Evolutionary conservation across 2,888 invertebrate genomes (phyloP), one percentile per base, ranked within the genome.

Genomic region (Monopis laevigella): DNA sequence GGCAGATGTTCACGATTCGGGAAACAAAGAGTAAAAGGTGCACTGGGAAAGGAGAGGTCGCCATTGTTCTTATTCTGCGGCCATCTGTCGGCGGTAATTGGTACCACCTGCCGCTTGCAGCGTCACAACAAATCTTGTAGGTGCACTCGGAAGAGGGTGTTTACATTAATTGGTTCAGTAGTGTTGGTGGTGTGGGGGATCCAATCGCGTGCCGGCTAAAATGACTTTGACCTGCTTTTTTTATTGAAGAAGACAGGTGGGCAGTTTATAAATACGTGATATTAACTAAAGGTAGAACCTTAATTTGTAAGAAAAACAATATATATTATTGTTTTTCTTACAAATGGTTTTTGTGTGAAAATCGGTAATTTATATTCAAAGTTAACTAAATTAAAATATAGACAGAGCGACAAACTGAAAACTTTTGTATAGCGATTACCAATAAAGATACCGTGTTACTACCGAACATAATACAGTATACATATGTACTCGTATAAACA

Each of bases 1-100:
- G 36, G 36, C 36, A 36, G 36, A 36, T 36, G 36, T 13, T 21
- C 8, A n/a, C 13, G 12, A 3, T 21, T 21, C 21, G 12, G 36
- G 21, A 12, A 36, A 36, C 36, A 36, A 36, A 36, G 21, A 11
- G 6, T 6, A 10, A 24, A 24, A 24, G 5, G 32, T 14, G 29
- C 29, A 5, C 17, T 12, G 32, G 32, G 16, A 32, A 36, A 36
- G 21, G 19, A 36, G 21, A 36, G 36, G 36, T 34, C 17, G 17
- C 29, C 21, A 36, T 36, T 36, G 36, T 36, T 36, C 10, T 10
- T 6, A 24, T 19, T 13, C 8, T 18, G 3, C 2, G 17, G 18
- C 40, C 40, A 29, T 27, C 40, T 40, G 40, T 24, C 36, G 36
- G 36, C n/a, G 17, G 29, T 40, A 40, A 40, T 40, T 27, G 29